These are phyloP conservation scores for Rhysida immarginata DNA, from an alignment of 1,140 invertebrate species.

Conservation along the genomic window DNA sequence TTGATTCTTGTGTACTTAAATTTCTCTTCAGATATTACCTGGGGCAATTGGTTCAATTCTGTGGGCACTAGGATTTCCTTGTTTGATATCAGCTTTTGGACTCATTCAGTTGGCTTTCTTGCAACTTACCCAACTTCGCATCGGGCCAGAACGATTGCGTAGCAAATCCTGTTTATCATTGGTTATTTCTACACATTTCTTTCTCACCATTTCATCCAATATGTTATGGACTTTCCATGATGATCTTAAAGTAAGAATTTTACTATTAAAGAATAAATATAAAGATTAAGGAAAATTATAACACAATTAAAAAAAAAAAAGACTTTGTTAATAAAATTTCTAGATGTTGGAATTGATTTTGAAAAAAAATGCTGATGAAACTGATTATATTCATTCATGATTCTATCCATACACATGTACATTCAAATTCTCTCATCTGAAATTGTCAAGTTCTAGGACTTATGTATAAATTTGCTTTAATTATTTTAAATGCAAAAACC, in stretches of 20 bases:
- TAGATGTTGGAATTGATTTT: too few relatives aligned
- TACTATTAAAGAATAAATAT: too few relatives aligned
- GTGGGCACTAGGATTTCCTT: conserved; percentile 45
- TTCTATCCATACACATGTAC: too few relatives aligned
- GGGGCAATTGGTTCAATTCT: conserved; percentile 37
- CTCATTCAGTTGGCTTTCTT: conserved; percentile 43
- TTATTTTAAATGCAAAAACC: too few relatives aligned
- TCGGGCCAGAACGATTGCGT: conserved; percentile 35
- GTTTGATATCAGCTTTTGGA: conserved; percentile 42
- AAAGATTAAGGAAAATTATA: too few relatives aligned
- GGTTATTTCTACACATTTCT: conserved; percentile 42
- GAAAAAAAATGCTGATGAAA: too few relatives aligned
- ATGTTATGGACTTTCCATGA: conserved; percentile 36
- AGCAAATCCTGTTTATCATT: conserved; percentile 39
- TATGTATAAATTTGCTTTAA: too few relatives aligned
- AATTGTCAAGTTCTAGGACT: too few relatives aligned
- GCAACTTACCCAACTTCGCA: conserved; percentile 40
- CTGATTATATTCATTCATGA: too few relatives aligned
- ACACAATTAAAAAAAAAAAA: too few relatives aligned
- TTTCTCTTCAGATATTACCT: conserved; percentile 35
- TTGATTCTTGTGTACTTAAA: background rate
- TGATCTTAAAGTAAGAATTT: conserved; percentile 28
- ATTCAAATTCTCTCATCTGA: too few relatives aligned
- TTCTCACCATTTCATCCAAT: conserved; percentile 36
- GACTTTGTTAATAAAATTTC: too few relatives aligned